phyloP scores from a whole-genome alignment of 2,113 vertebrate species.

The Morone saxatilis region DNA sequence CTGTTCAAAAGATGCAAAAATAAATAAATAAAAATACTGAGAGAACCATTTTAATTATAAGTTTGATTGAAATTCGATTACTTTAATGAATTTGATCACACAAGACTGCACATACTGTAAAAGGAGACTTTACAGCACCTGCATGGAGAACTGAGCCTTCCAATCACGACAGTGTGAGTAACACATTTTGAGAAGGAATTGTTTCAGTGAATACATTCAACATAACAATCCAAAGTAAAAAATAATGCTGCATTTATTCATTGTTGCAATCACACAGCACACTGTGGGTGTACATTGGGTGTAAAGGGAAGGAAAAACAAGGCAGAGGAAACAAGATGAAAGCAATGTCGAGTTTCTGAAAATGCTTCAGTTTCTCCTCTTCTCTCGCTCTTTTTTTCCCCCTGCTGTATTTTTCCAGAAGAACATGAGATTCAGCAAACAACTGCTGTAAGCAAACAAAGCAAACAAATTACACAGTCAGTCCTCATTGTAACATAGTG shows the following conservation, averaged over 20 bases:
- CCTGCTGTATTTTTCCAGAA: conserved; percentile 47
- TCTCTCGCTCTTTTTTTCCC: not conserved
- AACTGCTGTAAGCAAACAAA: conserved; percentile 78
- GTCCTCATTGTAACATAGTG: conserved; percentile 65
- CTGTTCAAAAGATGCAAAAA: conserved; percentile 23
- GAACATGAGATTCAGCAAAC: conserved; percentile 72
- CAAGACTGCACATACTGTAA: not conserved
- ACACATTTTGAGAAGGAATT: conserved; percentile 26
- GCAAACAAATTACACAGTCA: conserved; percentile 77
- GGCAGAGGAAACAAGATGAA: conserved; percentile 45
- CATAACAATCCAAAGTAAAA: conserved; percentile 21
- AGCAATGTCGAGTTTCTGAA: conserved; percentile 51
- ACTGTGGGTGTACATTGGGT: conserved; percentile 25
- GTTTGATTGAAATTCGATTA: conserved; percentile 45
- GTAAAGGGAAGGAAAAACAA: conserved; percentile 42
- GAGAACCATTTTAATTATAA: conserved; percentile 2
- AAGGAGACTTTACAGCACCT: conserved; percentile 1
- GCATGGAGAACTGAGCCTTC: conserved; percentile 23
- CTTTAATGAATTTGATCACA: conserved; percentile 40
- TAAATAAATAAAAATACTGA: not conserved
- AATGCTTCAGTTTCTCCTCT: conserved; percentile 31
- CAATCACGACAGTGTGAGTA: conserved; percentile 21
- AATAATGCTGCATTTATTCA: conserved; percentile 54
- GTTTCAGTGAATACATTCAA: conserved; percentile 10
- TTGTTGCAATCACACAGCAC: conserved; percentile 44